A percentile compares a stretch with the other conserved stretches of the same genome.
phyloP scores from a whole-genome alignment of 2,113 vertebrate species.

The Castor canadensis region DNA sequence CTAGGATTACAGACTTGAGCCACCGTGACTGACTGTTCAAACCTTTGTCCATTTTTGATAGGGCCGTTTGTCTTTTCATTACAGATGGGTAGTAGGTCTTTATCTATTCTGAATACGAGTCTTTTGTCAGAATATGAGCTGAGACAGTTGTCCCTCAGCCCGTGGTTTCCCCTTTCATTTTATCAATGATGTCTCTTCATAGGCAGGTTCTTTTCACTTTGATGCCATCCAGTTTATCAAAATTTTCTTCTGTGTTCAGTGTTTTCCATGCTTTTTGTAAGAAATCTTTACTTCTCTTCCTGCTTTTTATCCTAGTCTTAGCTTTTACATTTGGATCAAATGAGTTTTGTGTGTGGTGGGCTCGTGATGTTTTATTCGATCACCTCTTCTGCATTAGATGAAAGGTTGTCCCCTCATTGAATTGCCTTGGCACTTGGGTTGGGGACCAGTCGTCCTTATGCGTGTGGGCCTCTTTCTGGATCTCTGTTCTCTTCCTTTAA shows the following conservation, averaged over 20 bases:
- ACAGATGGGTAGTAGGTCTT: background rate
- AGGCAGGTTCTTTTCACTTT: background rate
- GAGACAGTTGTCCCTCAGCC: background rate
- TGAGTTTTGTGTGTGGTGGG: background rate
- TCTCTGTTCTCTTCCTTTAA: background rate
- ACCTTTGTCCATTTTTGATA: background rate
- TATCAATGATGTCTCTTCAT: background rate
- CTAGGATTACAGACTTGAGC: background rate
- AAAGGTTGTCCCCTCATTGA: background rate
- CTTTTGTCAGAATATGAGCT: background rate
- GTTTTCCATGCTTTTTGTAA: background rate
- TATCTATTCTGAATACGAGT: background rate
- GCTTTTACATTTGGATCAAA: background rate
- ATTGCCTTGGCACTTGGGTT: background rate
- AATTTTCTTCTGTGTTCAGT: background rate
- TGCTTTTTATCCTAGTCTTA: background rate
- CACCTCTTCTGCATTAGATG: background rate
- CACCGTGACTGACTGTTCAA: background rate
- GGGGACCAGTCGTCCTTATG: background rate
- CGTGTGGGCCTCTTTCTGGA: background rate
- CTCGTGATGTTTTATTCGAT: background rate
- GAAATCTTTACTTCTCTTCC: background rate
- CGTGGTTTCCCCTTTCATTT: background rate
- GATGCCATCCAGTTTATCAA: background rate
- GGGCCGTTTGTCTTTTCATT: background rate